Evolutionary conservation across 2,888 invertebrate species (phyloP).

Genomic region (Drosophila austrosaltans): DNA sequence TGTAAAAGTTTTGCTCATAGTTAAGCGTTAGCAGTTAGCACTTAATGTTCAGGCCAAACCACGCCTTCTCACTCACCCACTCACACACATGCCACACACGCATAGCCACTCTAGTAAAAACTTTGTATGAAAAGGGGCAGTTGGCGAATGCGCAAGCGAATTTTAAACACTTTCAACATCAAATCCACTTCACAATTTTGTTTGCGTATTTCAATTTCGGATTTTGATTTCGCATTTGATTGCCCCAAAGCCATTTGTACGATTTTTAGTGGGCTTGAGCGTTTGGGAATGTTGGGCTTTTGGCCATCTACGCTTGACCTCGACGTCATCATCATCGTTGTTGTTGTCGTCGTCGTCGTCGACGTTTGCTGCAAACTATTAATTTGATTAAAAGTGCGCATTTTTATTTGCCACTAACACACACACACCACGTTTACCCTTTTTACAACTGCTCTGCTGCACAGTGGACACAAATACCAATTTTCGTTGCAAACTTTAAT

Average conservation of each 20-base stretch:
- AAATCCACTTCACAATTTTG: slow-evolving; percentile 71
- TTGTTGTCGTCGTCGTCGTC: too few relatives aligned
- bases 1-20: slow-evolving; percentile 47
- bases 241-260: slow-evolving; percentile 65
- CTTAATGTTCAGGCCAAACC: slow-evolving; percentile 51
- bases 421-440: slow-evolving; percentile 37
- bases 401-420: slow-evolving; percentile 62
- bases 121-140: slow-evolving; percentile 7
- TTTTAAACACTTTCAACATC: slow-evolving; percentile 65
- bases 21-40: slow-evolving; percentile 61
- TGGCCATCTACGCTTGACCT: slow-evolving; percentile 43
- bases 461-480: not conserved
- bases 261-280: slow-evolving; percentile 4
- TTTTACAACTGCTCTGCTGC: not conserved
- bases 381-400: slow-evolving; percentile 74
- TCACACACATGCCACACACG: not conserved
- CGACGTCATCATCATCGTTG: not conserved
- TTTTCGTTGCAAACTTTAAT: not conserved
- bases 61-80: not conserved
- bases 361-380: slow-evolving; percentile 52
- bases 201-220: slow-evolving; percentile 71
- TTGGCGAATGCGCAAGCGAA: slow-evolving; percentile 41
- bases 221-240: slow-evolving; percentile 73
- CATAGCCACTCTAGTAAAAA: not conserved
- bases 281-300: not conserved